Evolutionary conservation across 2,888 invertebrate genomes (phyloP).

Genomic region (Caenorhabditis drosophilae): DNA sequence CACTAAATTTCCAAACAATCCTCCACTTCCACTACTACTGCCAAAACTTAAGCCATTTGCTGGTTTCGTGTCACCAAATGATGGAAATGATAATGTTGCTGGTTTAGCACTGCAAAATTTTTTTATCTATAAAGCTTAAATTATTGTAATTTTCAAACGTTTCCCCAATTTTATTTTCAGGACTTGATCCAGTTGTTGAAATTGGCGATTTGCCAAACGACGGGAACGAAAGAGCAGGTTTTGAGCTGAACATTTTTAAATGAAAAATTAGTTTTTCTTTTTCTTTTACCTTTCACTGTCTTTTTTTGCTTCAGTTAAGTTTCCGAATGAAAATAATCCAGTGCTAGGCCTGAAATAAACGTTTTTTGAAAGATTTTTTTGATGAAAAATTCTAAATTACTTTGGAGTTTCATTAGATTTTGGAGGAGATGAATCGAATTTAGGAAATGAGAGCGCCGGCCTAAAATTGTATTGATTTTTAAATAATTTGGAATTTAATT

Average conservation of each 20-base stretch:
- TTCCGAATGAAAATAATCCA: too few species aligned
- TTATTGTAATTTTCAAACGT: too few species aligned
- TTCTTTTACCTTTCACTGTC: background rate
- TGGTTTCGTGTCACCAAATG: too few species aligned
- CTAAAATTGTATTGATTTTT: background rate
- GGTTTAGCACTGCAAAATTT: conserved; percentile 2
- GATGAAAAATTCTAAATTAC: too few species aligned
- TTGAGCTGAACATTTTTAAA: background rate
- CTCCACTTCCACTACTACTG: background rate
- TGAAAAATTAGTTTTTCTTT: background rate
- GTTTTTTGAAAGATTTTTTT: too few species aligned
- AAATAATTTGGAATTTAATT: background rate
- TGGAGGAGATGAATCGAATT: background rate
- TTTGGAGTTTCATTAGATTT: too few species aligned
- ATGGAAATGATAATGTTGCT: background rate
- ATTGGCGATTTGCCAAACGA: conserved; percentile 5
- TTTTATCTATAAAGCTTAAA: too few species aligned
- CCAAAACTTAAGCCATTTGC: conserved; percentile 6
- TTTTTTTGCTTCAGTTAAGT: background rate
- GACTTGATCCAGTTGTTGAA: background rate
- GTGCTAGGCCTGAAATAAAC: too few species aligned
- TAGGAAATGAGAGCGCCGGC: background rate
- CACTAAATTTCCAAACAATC: conserved; percentile 17
- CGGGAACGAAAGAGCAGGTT: conserved; percentile 1
- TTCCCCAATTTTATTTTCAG: conserved; percentile 12